A percentile compares a stretch with the other conserved stretches of the same genome.
Conservation (phyloP, 2,888 invertebrate species). For the Agrotis ipsilon region DNA sequence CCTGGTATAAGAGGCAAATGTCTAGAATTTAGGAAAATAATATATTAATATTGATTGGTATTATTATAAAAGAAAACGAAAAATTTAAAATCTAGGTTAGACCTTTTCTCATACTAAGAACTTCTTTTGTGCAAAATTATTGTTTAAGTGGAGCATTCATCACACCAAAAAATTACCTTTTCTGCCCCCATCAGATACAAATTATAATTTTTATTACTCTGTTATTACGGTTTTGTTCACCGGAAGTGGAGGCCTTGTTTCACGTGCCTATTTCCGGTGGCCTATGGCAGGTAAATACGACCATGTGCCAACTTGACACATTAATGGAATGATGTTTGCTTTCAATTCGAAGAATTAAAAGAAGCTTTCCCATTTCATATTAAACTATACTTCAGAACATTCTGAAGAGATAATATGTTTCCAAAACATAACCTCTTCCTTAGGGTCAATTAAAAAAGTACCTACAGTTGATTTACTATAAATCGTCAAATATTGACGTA, state of each 20-base stretch:
- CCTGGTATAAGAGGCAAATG: conserved; percentile 71
- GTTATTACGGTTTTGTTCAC: conserved; percentile 45
- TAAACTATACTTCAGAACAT: neutral
- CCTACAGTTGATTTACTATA: neutral
- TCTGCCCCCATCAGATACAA: conserved; percentile 39
- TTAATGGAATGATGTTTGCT: neutral
- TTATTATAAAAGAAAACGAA: neutral
- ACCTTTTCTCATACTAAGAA: too few species aligned
- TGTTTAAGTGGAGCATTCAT: neutral
- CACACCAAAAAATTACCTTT: neutral
- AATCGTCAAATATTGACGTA: neutral
- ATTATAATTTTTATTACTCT: conserved; percentile 48
- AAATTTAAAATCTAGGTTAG: too few species aligned
- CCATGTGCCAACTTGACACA: conserved; percentile 48
- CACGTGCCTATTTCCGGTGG: conserved; percentile 60
- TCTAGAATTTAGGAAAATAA: conserved; percentile 75
- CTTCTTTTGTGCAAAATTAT: too few species aligned
- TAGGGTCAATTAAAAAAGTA: neutral
- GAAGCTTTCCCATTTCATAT: neutral
- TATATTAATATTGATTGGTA: conserved; percentile 11
- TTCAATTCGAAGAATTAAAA: neutral
- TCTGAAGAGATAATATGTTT: neutral
- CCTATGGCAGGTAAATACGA: conserved; percentile 53
- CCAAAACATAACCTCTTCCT: neutral
- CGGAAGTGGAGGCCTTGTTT: conserved; percentile 65